Evolutionary conservation across 2,113 vertebrate species (phyloP).

Genomic region (Origma solitaria): DNA sequence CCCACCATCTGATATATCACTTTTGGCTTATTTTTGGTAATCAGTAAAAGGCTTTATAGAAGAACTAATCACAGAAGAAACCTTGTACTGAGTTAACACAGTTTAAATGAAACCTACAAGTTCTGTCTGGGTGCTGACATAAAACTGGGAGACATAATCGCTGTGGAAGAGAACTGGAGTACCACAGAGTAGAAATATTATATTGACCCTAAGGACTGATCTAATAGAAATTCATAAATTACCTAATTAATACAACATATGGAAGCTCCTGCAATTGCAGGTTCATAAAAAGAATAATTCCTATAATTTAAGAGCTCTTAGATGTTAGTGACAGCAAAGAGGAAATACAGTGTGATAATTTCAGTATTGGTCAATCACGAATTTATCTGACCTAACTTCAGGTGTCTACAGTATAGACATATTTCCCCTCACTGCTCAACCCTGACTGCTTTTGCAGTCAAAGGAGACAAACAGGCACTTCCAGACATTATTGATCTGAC

Average conservation of each 20-base stretch:
- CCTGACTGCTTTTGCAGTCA: not conserved
- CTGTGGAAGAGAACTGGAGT: not conserved
- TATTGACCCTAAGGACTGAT: not conserved
- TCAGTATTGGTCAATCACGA: not conserved
- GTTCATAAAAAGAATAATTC: not conserved
- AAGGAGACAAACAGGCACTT: not conserved
- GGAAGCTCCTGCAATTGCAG: slow-evolving; percentile 2
- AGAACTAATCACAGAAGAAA: not conserved
- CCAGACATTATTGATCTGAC: slow-evolving; percentile 27
- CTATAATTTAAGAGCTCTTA: not conserved
- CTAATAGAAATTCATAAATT: not conserved
- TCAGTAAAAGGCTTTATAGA: not conserved
- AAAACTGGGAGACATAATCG: not conserved
- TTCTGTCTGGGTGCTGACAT: not conserved
- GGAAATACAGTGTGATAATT: not conserved
- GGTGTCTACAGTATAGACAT: not conserved
- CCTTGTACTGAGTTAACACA: not conserved
- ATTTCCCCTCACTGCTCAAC: not conserved
- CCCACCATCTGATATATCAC: not conserved
- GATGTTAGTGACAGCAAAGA: not conserved
- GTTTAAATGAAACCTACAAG: not conserved
- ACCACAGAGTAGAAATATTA: not conserved
- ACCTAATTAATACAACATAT: not conserved
- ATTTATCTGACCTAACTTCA: not conserved
- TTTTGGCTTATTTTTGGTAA: not conserved